Evolutionary conservation across 2,888 invertebrate genomes (phyloP).

Genomic region (Augochlorella aurata): DNA sequence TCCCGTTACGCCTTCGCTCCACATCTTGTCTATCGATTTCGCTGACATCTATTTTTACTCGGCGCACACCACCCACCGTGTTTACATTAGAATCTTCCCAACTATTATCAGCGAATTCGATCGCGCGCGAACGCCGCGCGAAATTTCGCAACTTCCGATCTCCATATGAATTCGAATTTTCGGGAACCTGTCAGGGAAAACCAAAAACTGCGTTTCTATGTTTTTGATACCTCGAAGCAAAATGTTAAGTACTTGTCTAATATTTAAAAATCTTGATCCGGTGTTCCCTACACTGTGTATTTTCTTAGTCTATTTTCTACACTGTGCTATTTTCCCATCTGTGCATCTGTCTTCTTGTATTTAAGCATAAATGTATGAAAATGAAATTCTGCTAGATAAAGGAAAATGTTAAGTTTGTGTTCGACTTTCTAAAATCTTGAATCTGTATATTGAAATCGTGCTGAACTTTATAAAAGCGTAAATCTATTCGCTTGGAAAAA

Average conservation of each 20-base stretch:
- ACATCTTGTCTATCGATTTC: constrained; percentile 43
- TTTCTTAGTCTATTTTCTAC: no score
- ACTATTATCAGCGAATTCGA: neutral
- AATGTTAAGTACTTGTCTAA: no score
- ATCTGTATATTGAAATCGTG: neutral
- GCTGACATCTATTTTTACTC: constrained; percentile 29
- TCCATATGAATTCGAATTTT: constrained; percentile 52
- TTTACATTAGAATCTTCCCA: constrained; percentile 22
- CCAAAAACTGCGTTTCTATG: no score
- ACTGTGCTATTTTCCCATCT: no score
- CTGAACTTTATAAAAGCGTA: neutral
- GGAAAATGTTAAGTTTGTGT: no score
- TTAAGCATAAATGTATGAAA: no score
- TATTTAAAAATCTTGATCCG: no score
- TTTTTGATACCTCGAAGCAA: no score
- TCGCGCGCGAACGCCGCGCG: neutral
- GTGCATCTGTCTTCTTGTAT: no score
- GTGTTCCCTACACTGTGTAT: no score
- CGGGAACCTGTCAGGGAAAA: neutral
- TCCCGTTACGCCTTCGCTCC: constrained; percentile 16
- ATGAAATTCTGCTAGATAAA: no score
- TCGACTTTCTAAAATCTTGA: no score
- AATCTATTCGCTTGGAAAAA: neutral
- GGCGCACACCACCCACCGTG: constrained; percentile 13
- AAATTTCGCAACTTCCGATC: constrained; percentile 4